phyloP scores from a whole-genome alignment of 2,888 invertebrate genomes.

The Microdon myrmicae region DNA sequence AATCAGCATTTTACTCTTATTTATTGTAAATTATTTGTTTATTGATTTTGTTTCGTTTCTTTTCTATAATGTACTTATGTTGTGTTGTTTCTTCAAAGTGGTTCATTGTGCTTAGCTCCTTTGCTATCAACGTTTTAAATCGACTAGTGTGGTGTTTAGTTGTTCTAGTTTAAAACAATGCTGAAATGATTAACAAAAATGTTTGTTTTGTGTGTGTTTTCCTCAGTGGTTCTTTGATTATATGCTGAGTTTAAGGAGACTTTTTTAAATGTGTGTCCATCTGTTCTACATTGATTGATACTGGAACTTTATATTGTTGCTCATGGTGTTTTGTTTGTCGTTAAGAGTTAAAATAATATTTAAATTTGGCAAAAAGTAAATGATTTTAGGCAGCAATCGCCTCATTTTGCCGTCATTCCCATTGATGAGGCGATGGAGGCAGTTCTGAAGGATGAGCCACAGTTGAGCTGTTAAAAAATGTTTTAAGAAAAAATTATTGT shows the following conservation, averaged over 20 bases:
- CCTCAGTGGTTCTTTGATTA: too few species aligned
- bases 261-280: conserved; percentile 17
- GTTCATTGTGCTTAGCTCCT: too few species aligned
- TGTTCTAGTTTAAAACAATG: conserved; percentile 49
- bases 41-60: conserved; percentile 15
- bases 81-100: too few species aligned
- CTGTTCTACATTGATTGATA: too few species aligned
- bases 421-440: conserved; percentile 97
- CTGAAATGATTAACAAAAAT: conserved; percentile 57
- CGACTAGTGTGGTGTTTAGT: conserved; percentile 62
- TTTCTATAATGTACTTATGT: background rate
- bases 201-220: conserved; percentile 27
- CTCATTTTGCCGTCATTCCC: conserved; percentile 85
- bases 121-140: too few species aligned
- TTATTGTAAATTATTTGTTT: too few species aligned
- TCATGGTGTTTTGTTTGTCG: conserved; percentile 43
- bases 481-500: conserved; percentile 5
- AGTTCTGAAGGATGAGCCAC: conserved; percentile 98
- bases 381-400: conserved; percentile 68
- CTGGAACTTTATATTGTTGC: conserved; percentile 16
- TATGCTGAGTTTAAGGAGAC: background rate
- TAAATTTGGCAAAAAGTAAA: conserved; percentile 50
- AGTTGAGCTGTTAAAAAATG: conserved; percentile 80
- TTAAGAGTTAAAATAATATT: conserved; percentile 55
- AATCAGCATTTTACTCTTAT: too few species aligned